phyloP scores from a whole-genome alignment of 2,888 invertebrate species.

The Noctua janthina region DNA sequence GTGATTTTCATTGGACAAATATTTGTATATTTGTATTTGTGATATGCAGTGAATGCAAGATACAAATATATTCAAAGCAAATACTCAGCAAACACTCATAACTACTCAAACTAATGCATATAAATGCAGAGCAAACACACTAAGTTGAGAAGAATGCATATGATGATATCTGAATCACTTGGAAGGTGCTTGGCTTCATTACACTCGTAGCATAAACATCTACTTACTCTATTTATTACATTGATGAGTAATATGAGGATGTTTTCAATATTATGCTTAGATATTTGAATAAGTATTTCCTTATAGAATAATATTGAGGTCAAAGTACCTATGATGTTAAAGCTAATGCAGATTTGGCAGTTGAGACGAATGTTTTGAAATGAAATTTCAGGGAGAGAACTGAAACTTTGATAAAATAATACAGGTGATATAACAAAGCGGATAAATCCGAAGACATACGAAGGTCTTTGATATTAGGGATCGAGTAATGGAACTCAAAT shows the following conservation, averaged over 20 bases:
- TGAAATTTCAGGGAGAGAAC: neutral
- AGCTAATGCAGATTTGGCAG: neutral
- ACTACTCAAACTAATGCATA: conserved; percentile 7
- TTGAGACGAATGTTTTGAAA: neutral
- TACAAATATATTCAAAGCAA: neutral
- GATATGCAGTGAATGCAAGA: conserved; percentile 10
- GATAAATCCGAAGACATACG: neutral
- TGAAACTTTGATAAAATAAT: neutral
- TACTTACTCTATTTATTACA: conserved; percentile 22
- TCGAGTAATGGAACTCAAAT: neutral
- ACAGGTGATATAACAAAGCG: neutral
- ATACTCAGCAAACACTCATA: conserved; percentile 22
- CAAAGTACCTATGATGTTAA: neutral
- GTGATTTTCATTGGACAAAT: neutral
- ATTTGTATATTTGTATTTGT: neutral
- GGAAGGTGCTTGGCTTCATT: conserved; percentile 2
- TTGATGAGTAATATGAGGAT: conserved; percentile 39
- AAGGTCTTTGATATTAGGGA: neutral
- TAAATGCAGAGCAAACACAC: conserved; percentile 31
- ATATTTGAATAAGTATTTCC: conserved; percentile 70
- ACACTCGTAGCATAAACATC: conserved; percentile 1
- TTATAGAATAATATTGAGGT: neutral
- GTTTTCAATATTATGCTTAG: conserved; percentile 1
- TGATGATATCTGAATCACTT: conserved; percentile 35
- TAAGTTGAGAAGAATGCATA: conserved; percentile 42